Conservation (phyloP, 2,888 invertebrate genomes). For the Drosophila austrosaltans region DNA sequence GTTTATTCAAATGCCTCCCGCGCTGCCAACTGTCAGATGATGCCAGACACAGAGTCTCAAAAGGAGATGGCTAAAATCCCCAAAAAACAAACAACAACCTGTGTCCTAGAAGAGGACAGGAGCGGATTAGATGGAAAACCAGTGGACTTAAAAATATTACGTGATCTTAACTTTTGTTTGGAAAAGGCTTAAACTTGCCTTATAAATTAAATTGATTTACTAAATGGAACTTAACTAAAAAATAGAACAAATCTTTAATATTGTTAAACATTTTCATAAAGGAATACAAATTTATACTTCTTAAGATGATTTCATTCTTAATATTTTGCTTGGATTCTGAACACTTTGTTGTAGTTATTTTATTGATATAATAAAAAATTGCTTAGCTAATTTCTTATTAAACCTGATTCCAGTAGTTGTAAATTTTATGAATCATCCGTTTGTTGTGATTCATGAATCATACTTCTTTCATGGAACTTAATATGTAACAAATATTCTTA, state of each 20-base stretch:
- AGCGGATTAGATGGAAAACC: background rate
- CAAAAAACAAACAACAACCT: constrained; percentile 34
- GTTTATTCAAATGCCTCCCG: constrained; percentile 73
- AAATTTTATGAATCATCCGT: background rate
- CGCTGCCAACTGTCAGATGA: constrained; percentile 47
- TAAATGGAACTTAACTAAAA: too few relatives aligned
- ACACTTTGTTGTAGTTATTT: too few relatives aligned
- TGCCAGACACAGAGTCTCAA: constrained; percentile 10
- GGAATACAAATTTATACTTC: too few relatives aligned
- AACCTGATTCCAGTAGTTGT: background rate
- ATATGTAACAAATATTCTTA: background rate
- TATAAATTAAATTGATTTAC: too few relatives aligned
- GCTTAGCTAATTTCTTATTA: background rate
- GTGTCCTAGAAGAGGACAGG: background rate
- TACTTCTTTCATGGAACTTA: background rate
- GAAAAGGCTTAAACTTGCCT: too few relatives aligned
- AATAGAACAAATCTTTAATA: too few relatives aligned
- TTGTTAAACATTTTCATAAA: too few relatives aligned
- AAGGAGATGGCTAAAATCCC: constrained; percentile 8
- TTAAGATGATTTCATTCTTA: too few relatives aligned
- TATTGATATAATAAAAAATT: background rate
- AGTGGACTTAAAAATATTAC: too few relatives aligned
- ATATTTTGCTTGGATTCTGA: too few relatives aligned
- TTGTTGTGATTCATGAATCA: background rate
- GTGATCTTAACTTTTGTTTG: too few relatives aligned